Base-by-base conservation (phyloP, 2,797 vertebrate species). In the Galagoides demidoff region DNA sequence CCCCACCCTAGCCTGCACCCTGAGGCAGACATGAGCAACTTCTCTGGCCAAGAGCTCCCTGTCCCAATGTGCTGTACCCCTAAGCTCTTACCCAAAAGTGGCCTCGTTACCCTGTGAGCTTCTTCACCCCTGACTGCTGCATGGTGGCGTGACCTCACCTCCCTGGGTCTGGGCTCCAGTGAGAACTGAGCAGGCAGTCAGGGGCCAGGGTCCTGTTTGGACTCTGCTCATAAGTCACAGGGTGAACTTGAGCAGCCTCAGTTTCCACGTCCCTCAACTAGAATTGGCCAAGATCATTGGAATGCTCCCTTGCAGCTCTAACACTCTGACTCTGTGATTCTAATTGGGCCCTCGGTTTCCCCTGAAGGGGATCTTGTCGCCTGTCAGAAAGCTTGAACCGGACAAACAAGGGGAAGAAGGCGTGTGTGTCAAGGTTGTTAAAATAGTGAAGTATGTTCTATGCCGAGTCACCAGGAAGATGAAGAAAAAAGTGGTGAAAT, bases 301-400 rank as follows among this genome's bases (percentile, higher is more conserved):
- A 12, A 2, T 3, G 49, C 77, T 45, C 17, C 34, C 57, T 82
- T 83, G 39, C 13, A 6, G 52, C 61, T 82, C 25, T 34, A 1
- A 82, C 7, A 17, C 59, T n/a, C 66, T 39, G 64, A 43, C 55
- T 81, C 85, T 79, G 85, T 68, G 89, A 70, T 70, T 87, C 39
- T 70, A 7, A 73, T 25, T 55, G 79, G 68, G 61, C 52, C 68
- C 63, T 96, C n/a, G 2, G 82, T 92, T 96, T 88, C 71, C 68
- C 93, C 59, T 1, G 20, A 27, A 85, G 82, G 78, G 45, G 22
- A 79, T 78, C 49, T 70, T 87, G 37, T 59, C 20, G 13, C 71
- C 89, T 93, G 22, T 95, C 70, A 70, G 61, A 78, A 77, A 79
- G 66, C 31, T 66, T 4, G 20, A 31, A 0, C 16, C 22, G 19